Conservation (phyloP, 2,797 vertebrate species). For the Periophthalmus magnuspinnatus region DNA sequence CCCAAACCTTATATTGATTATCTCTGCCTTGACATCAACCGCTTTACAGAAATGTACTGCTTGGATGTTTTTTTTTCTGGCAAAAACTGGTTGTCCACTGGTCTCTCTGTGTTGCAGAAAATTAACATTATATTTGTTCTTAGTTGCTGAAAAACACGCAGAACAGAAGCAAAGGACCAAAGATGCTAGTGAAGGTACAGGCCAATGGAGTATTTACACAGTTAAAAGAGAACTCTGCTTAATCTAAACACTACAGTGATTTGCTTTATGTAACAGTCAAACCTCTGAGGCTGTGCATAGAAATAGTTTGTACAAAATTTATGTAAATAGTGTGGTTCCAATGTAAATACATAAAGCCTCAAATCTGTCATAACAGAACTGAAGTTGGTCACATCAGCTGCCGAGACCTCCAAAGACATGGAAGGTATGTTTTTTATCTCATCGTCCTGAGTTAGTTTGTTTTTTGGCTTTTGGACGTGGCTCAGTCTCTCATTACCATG, state of each 20-base stretch:
- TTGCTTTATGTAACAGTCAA: too few species aligned
- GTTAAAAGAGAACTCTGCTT: too few species aligned
- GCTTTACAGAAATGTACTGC: neutral
- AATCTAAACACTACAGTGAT: too few species aligned
- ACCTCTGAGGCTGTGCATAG: too few species aligned
- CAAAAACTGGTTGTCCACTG: neutral
- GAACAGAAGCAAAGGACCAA: constrained; percentile 38
- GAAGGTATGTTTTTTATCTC: constrained; percentile 9
- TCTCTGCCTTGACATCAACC: neutral
- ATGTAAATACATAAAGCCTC: neutral
- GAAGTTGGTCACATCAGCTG: neutral
- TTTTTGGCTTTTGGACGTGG: neutral
- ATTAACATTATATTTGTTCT: constrained; percentile 35
- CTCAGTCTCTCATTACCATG: neutral
- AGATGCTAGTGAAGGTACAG: constrained; percentile 36
- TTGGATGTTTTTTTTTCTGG: neutral
- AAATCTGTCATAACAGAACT: constrained; percentile 28
- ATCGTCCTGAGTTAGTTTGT: neutral
- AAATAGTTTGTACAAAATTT: neutral
- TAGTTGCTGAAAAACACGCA: constrained; percentile 33
- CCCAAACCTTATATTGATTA: neutral
- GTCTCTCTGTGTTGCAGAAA: constrained; percentile 4
- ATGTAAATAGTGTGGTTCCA: neutral
- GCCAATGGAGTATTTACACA: neutral
- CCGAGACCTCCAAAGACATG: constrained; percentile 7